Evolutionary conservation across 2,113 vertebrate genomes (phyloP), one percentile per base, ranked within the genome.

Genomic region (Aldabrachelys gigantea): DNA sequence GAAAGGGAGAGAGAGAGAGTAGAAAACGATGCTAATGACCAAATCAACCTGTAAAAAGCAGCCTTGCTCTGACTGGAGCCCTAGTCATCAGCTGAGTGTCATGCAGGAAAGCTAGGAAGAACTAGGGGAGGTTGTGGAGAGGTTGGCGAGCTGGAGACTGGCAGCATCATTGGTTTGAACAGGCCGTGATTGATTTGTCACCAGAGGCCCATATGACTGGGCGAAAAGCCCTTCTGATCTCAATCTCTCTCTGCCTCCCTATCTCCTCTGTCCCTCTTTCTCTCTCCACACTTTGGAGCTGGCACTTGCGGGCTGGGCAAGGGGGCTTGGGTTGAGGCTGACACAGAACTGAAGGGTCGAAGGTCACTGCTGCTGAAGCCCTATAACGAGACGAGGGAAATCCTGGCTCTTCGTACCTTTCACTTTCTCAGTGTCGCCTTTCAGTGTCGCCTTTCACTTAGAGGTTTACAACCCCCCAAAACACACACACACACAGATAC

Each of bases 171-270:
- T 91, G 96, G 97, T 96, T 97, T 98, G 97, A 98, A 96, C 90
- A 84, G 97, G 97, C 94, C 84, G 96, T 98, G 98, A 98, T 96
- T 97, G 97, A 98, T 98, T 97, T 98, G 98, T 98, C 98, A 98
- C 97, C 97, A 92, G 95, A 97, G 97, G 97, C 97, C 96, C 94
- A 95, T 97, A 80, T 95, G 96, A 96, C 95, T 97, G 95, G 96
- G 97, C 4, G 47, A 95, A 88, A 95, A 93, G 95, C 97, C 97
- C 94, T 96, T 97, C 84, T 89, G 96, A 97, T 97, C 95, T 95
- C 96, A 84, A 0, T 95, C 94, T 59, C 95, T 93, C 76, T 91
- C 91, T 97, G 94, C 94, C 91, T 96, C 93, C 95, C 96, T 95
- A 44, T 5, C 86, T 93, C 85, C 76, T 93, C 93, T 87, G 92